These are phyloP conservation scores for Drosophila hamatofila DNA, from an alignment of 2,888 invertebrate species.

Conservation along the genomic window DNA sequence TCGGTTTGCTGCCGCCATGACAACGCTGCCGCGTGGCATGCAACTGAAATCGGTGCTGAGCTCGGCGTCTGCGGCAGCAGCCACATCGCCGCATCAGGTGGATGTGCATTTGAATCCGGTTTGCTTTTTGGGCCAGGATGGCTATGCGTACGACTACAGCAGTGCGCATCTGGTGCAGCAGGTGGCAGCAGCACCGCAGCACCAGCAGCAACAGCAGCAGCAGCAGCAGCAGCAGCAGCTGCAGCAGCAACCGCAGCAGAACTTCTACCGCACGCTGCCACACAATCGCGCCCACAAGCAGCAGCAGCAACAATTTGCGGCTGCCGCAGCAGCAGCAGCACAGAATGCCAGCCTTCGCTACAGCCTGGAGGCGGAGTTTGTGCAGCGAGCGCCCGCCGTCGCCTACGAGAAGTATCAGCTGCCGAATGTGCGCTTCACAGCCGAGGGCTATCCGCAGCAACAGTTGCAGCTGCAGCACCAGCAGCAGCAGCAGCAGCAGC, in stretches of 20 bases:
- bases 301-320: slow-evolving; percentile 65
- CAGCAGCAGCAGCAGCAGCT: slow-evolving; percentile 81
- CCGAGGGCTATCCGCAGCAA: slow-evolving; percentile 91
- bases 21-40: slow-evolving; percentile 86
- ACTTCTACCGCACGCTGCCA: slow-evolving; percentile 91
- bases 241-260: slow-evolving; percentile 76
- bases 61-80: slow-evolving; percentile 35
- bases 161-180: slow-evolving; percentile 83
- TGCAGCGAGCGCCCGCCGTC: slow-evolving; percentile 86
- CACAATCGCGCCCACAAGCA: slow-evolving; percentile 87
- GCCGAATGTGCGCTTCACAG: slow-evolving; percentile 90
- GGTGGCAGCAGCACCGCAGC: slow-evolving; percentile 58
- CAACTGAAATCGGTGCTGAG: slow-evolving; percentile 85
- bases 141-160: slow-evolving; percentile 87
- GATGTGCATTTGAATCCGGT: slow-evolving; percentile 91
- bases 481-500: slow-evolving; percentile 85
- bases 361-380: slow-evolving; percentile 89
- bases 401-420: slow-evolving; percentile 86
- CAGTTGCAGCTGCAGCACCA: slow-evolving; percentile 80
- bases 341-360: slow-evolving; percentile 87
- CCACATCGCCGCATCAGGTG: slow-evolving; percentile 88
- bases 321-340: slow-evolving; percentile 85
- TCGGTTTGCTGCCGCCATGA: slow-evolving; percentile 86
- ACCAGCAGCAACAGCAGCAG: slow-evolving; percentile 61
- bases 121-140: slow-evolving; percentile 91